Percentiles rank a stretch among this genome's conserved stretches.
Evolutionary conservation across 2,888 invertebrate genomes (phyloP).

Genomic region (Pterostichus madidus): DNA sequence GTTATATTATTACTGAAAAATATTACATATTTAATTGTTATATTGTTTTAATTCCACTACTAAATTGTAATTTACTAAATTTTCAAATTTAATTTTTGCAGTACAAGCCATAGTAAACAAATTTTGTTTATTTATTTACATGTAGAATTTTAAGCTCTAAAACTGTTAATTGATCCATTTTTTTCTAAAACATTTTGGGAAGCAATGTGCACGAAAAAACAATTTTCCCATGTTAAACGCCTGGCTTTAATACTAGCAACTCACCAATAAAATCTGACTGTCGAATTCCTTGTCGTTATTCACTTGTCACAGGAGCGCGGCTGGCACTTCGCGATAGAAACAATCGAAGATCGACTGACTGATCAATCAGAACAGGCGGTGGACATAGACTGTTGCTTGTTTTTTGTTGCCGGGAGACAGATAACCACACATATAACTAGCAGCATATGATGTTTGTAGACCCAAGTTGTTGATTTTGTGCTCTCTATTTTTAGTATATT

Average conservation of each 20-base stretch:
- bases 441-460: constrained; percentile 53
- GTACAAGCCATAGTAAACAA: too few species aligned
- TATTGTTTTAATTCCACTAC: too few species aligned
- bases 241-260: neutral
- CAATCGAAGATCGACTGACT: constrained; percentile 42
- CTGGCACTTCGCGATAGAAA: constrained; percentile 10
- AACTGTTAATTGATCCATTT: too few species aligned
- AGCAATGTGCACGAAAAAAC: too few species aligned
- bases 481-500: constrained; percentile 56
- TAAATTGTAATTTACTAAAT: too few species aligned
- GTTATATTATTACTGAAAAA: too few species aligned
- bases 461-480: constrained; percentile 24
- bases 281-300: neutral
- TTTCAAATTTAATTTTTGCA: too few species aligned
- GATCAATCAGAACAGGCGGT: constrained; percentile 6
- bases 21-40: too few species aligned
- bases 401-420: constrained; percentile 14
- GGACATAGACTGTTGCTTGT: neutral
- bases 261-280: constrained; percentile 1
- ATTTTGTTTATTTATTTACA: too few species aligned
- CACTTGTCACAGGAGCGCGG: constrained; percentile 16
- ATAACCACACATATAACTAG: constrained; percentile 9
- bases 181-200: too few species aligned
- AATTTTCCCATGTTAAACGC: too few species aligned
- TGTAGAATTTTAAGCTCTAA: too few species aligned